A percentile compares a stretch with the other conserved stretches of the same genome.
These are phyloP conservation scores for Troides aeacus DNA, from an alignment of 2,888 invertebrate species.

Conservation along the genomic window DNA sequence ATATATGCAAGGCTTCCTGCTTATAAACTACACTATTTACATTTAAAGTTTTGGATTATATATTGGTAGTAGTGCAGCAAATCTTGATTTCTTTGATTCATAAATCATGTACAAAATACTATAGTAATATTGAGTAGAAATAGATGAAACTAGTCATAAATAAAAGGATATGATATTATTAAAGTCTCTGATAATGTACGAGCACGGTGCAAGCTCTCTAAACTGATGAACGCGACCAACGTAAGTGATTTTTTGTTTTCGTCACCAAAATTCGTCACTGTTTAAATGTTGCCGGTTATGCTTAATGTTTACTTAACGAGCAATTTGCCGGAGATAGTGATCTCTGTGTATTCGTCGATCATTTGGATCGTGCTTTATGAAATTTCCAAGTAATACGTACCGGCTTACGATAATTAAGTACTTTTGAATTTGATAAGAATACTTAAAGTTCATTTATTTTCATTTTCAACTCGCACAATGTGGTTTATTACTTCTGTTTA, in stretches of 20 bases:
- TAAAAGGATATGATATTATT: neutral
- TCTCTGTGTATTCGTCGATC: constrained; percentile 4
- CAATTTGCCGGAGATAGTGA: constrained; percentile 36
- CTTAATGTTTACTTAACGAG: constrained; percentile 39
- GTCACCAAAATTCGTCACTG: constrained; percentile 36
- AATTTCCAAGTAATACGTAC: neutral
- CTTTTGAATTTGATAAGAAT: neutral
- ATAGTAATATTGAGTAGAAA: too few species aligned
- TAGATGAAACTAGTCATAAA: neutral
- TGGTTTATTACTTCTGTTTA: too few species aligned
- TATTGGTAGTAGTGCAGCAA: too few species aligned
- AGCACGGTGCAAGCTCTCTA: constrained; percentile 6
- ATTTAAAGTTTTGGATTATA: too few species aligned
- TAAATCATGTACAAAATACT: too few species aligned
- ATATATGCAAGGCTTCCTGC: too few species aligned
- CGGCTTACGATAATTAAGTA: neutral
- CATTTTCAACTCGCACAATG: too few species aligned
- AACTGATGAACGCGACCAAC: constrained; percentile 27
- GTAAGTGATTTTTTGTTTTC: constrained; percentile 39
- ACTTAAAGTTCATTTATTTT: neutral
- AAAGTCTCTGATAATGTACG: constrained; percentile 17
- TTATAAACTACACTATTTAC: too few species aligned
- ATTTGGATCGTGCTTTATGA: constrained; percentile 4
- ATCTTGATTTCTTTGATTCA: too few species aligned
- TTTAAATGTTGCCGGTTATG: constrained; percentile 26